These are phyloP conservation scores for Dryobotodes eremita DNA, from an alignment of 2,888 invertebrate species.

Conservation along the genomic window DNA sequence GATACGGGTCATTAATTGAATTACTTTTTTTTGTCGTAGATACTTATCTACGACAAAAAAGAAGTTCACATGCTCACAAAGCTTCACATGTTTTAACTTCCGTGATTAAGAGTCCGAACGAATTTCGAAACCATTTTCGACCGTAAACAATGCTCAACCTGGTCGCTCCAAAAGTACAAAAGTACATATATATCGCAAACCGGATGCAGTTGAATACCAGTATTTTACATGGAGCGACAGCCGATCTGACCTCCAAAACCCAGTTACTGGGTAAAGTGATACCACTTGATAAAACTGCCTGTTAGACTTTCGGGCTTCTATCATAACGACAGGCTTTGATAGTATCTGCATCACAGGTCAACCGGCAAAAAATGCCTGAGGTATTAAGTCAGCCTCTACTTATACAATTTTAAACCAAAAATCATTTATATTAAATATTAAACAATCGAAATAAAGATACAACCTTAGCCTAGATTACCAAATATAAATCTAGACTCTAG, in stretches of 20 bases:
- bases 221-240: too few relatives aligned
- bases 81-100: neutral
- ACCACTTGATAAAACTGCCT: neutral
- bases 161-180: too few relatives aligned
- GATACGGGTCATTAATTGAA: neutral
- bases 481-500: neutral
- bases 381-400: neutral
- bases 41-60: too few relatives aligned
- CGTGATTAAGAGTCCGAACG: neutral
- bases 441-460: neutral
- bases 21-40: neutral
- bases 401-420: neutral
- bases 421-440: neutral
- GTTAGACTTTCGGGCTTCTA: neutral
- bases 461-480: conserved; percentile 8
- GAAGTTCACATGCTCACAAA: too few relatives aligned
- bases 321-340: too few relatives aligned
- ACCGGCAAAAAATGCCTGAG: neutral
- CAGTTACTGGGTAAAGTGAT: neutral
- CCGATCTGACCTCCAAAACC: neutral
- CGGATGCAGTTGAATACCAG: too few relatives aligned
- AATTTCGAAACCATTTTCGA: too few relatives aligned
- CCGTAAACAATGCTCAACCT: too few relatives aligned
- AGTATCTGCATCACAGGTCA: too few relatives aligned
- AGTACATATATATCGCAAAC: too few relatives aligned